Evolutionary conservation across 2,888 invertebrate species (phyloP).

Genomic region (Mythimna pallens): DNA sequence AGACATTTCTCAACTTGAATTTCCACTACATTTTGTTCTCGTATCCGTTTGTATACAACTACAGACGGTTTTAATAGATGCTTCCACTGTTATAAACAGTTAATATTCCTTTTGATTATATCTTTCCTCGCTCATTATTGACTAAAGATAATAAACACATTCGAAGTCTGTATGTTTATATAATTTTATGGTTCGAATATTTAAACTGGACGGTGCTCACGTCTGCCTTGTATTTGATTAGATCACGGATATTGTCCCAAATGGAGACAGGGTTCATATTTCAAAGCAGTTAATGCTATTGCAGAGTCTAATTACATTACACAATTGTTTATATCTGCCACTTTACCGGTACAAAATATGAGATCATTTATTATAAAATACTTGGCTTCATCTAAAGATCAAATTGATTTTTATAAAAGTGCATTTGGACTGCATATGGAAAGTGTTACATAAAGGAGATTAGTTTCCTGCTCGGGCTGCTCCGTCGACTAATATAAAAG

Average conservation of each 20-base stretch:
- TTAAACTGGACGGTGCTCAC: conserved; percentile 28
- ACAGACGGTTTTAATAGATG: conserved; percentile 56
- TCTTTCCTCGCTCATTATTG: conserved; percentile 49
- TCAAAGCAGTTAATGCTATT: conserved; percentile 57
- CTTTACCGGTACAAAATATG: conserved; percentile 33
- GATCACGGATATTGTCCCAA: conserved; percentile 52
- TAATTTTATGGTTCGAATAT: conserved; percentile 49
- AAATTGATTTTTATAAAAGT: conserved; percentile 56
- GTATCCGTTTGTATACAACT: conserved; percentile 64
- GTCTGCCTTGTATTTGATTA: conserved; percentile 44
- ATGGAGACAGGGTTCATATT: conserved; percentile 49
- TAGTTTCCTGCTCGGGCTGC: conserved; percentile 34
- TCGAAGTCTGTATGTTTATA: conserved; percentile 56
- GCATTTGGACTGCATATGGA: conserved; percentile 26
- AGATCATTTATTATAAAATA: conserved; percentile 52
- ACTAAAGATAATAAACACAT: conserved; percentile 63
- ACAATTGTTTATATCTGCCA: conserved; percentile 52
- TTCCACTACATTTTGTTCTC: conserved; percentile 73
- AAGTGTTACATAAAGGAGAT: conserved; percentile 49
- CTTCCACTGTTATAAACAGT: conserved; percentile 59
- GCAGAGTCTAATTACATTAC: conserved; percentile 63
- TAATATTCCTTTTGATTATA: conserved; percentile 55
- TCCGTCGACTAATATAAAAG: conserved; percentile 44
- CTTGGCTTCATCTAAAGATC: conserved; percentile 31
- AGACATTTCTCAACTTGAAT: conserved; percentile 73